phyloP scores from a whole-genome alignment of 2,113 vertebrate genomes.

The Puntigrus tetrazona region DNA sequence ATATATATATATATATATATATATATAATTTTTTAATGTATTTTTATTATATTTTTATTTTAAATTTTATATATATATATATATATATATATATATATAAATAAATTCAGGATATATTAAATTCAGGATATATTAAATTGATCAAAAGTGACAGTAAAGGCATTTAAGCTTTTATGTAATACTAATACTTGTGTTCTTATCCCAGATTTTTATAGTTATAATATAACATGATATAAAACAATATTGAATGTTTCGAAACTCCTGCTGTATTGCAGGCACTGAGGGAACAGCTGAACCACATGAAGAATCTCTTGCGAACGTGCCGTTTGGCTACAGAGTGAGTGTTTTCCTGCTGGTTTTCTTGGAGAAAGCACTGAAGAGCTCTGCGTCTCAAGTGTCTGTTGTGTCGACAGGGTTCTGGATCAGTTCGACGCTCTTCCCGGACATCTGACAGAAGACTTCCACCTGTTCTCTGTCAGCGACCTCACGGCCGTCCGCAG shows the following conservation, averaged over 20 bases:
- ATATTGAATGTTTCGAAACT: no score
- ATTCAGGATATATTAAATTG: no score
- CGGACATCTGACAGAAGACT: constrained; percentile 92
- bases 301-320: constrained; percentile 97
- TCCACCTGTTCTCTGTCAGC: constrained; percentile 90
- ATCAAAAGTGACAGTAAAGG: not conserved
- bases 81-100: no score
- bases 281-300: constrained; percentile 89
- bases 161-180: no score
- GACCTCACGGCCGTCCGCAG: constrained; percentile 85
- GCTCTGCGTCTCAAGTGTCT: not conserved
- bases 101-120: no score
- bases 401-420: constrained; percentile 74
- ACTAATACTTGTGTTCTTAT: not conserved
- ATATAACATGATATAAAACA: no score
- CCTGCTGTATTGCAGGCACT: constrained; percentile 80
- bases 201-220: no score
- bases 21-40: no score
- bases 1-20: no score
- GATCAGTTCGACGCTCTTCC: constrained; percentile 88
- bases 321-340: constrained; percentile 93
- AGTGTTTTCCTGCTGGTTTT: constrained; percentile 60
- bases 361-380: not conserved
- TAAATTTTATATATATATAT: no score
- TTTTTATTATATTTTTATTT: no score